phyloP scores from a whole-genome alignment of 2,888 invertebrate species.

The Microplitis deprimator region DNA sequence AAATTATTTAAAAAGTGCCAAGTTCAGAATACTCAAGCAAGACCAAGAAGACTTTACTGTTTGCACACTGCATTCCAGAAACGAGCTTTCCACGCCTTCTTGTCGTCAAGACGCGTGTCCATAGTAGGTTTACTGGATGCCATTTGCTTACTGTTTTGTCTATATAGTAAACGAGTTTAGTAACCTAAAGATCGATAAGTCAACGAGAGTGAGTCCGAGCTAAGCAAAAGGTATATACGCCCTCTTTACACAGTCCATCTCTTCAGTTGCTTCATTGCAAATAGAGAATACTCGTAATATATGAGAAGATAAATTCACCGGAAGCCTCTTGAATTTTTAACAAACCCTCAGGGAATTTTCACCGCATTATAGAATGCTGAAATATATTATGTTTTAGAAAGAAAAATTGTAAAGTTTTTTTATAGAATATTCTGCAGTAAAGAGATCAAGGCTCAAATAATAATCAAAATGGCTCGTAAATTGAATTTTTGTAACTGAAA shows the following conservation, averaged over 20 bases:
- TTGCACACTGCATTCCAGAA: constrained; percentile 55
- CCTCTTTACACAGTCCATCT: constrained; percentile 32
- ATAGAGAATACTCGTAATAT: constrained; percentile 17
- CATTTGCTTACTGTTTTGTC: neutral
- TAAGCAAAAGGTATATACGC: constrained; percentile 36
- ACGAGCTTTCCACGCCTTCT: constrained; percentile 52
- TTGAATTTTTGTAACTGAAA: too few relatives aligned
- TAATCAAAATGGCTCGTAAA: neutral
- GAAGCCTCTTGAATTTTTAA: constrained; percentile 35
- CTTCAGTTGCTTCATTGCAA: neutral
- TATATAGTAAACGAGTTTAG: constrained; percentile 18
- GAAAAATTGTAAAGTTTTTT: constrained; percentile 12
- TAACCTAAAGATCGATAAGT: constrained; percentile 54
- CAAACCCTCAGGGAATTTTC: constrained; percentile 18
- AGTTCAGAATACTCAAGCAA: constrained; percentile 13
- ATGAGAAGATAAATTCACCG: constrained; percentile 26
- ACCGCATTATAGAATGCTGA: neutral
- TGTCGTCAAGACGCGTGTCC: constrained; percentile 35
- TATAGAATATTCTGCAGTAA: constrained; percentile 21
- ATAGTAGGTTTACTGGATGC: constrained; percentile 19
- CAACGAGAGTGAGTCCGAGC: constrained; percentile 51
- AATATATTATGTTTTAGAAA: neutral
- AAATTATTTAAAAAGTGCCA: constrained; percentile 32
- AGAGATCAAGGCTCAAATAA: neutral
- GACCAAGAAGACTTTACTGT: constrained; percentile 42